phyloP scores from a whole-genome alignment of 2,888 invertebrate species.

The Cantharis flavilabris region DNA sequence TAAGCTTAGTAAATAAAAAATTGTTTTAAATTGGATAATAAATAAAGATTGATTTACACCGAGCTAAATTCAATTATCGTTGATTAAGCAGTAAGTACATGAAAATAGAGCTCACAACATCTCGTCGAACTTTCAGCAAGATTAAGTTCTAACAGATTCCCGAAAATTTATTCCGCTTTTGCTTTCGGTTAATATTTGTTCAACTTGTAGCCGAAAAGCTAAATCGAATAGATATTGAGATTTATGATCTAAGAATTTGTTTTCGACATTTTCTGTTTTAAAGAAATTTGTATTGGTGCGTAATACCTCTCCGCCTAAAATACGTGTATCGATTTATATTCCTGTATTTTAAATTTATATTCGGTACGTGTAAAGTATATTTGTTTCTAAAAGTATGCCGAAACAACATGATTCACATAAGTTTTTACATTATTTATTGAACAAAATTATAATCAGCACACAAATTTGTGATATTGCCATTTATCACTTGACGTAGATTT shows the following conservation, averaged over 20 bases:
- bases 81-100: background rate
- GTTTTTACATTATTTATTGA: background rate
- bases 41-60: background rate
- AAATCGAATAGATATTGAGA: background rate
- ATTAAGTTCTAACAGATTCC: background rate
- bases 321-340: background rate
- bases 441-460: background rate
- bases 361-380: background rate
- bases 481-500: background rate
- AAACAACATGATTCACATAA: background rate
- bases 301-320: background rate
- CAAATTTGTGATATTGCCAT: background rate
- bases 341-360: background rate
- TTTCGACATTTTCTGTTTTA: background rate
- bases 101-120: background rate
- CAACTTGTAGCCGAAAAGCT: constrained; percentile 1
- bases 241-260: constrained; percentile 4
- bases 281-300: constrained; percentile 2
- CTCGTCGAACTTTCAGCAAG: background rate
- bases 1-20: background rate
- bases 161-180: background rate
- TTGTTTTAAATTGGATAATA: background rate
- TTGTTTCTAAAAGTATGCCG: background rate
- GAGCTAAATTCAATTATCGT: background rate
- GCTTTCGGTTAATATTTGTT: constrained; percentile 1